Conservation (phyloP, 2,113 vertebrate genomes). For the Sinocyclocheilus anophthalmus region DNA sequence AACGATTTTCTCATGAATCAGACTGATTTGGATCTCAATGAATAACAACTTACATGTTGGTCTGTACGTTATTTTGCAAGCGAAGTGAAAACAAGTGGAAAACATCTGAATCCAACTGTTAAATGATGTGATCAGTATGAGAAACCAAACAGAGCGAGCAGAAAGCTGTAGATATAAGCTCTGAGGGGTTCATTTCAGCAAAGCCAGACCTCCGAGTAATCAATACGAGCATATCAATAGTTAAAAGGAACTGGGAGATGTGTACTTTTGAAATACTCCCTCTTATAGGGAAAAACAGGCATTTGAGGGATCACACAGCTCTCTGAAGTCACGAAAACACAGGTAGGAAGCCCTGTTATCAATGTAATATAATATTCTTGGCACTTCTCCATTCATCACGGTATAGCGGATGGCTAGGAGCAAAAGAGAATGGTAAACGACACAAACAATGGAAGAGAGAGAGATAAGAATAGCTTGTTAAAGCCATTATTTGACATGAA, state of each 20-base stretch:
- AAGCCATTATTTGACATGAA: constrained; percentile 38
- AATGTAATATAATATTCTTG: neutral
- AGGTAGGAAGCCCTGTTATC: neutral
- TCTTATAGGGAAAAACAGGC: neutral
- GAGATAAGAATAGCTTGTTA: constrained; percentile 8
- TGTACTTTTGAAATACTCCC: neutral
- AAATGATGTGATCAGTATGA: neutral
- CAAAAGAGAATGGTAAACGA: neutral
- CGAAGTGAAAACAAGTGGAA: neutral
- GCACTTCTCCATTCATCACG: no score
- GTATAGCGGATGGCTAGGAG: neutral
- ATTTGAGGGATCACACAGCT: neutral
- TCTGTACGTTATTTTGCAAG: neutral
- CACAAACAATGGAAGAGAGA: constrained; percentile 10
- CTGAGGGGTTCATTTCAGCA: neutral
- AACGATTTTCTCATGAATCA: neutral
- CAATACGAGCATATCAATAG: neutral
- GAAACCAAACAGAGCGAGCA: neutral
- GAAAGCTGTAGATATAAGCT: neutral
- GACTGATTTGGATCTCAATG: neutral
- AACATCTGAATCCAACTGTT: neutral
- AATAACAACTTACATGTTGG: neutral
- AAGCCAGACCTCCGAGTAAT: neutral
- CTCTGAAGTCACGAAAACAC: neutral
- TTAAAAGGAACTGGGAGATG: neutral